Base-by-base conservation (phyloP, 2,888 invertebrate genomes). In the Idaea dimidiata region DNA sequence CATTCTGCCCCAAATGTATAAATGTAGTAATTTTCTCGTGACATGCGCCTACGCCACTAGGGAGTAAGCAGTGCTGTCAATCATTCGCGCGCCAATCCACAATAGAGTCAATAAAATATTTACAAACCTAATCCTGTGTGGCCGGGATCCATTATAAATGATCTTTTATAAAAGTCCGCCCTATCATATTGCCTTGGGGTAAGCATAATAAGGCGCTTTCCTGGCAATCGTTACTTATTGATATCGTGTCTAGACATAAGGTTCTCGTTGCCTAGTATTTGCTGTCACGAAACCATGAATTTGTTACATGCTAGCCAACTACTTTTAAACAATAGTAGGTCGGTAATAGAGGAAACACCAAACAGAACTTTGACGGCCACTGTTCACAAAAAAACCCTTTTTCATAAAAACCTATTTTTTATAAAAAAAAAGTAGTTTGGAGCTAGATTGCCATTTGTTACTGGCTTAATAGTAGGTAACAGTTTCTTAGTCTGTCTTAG, bases 31-130 rank as follows among this genome's bases (percentile, higher is more conserved):
- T 76, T 73, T 72, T 71, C 65, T 71, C 66, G 57, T 68, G 68
- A 67, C 70, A 71, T 74, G 74, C 73, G 70, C 67, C 72, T 62
- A 68, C 66, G 74, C 75, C 86, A 69, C 81, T 17, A 68, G 86
- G 85, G 88, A 81, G 68, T 73, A n/a, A n/a, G n/a, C n/a, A 63
- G 68, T 69, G 71, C 87, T 86, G 91, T 91, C 91, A 91, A 88
- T 92, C 91, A 91, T 78, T 79, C 74, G 70, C 76, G 79, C 79
- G 74, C 79, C 74, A 77, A 78, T 82, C 79, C 79, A 83, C 84
- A 84, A 85, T 85, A 80, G 82, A 80, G 76, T 79, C 70, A 82
- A 91, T 91, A 87, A 91, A 91, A 88, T 91, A 92, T 92, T 91
- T 84, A 91, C 88, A 85, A 85, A 84, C 81, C 80, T 86, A 88